phyloP scores from a whole-genome alignment of 2,113 vertebrate genomes.

The Trichomycterus rosablanca region DNA sequence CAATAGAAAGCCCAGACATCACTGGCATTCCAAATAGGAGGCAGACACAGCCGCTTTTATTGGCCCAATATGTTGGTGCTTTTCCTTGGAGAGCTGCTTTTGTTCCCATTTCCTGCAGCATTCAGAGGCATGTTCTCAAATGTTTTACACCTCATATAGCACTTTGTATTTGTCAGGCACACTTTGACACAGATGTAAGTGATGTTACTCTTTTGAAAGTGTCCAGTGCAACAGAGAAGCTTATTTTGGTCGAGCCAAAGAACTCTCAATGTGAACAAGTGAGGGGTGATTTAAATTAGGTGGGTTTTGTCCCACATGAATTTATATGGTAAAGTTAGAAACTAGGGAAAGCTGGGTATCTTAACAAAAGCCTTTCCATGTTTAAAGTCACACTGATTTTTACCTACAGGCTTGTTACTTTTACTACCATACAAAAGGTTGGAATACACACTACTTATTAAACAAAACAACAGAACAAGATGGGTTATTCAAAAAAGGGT shows the following conservation, averaged over 20 bases:
- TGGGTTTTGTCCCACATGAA: background rate
- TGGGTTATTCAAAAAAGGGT: too few relatives aligned
- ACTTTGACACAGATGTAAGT: conserved; percentile 44
- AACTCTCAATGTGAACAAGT: background rate
- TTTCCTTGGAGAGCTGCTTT: conserved; percentile 36
- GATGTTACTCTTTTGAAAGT: conserved; percentile 31
- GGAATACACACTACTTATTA: too few relatives aligned
- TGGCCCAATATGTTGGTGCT: conserved; percentile 44
- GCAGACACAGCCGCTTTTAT: conserved; percentile 37
- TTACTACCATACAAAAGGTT: too few relatives aligned
- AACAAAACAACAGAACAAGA: too few relatives aligned
- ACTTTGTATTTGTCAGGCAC: conserved; percentile 42
- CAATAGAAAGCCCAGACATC: conserved; percentile 32
- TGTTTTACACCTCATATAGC: conserved; percentile 45
- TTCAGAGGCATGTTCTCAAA: conserved; percentile 46
- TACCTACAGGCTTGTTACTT: too few relatives aligned
- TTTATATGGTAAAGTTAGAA: too few relatives aligned
- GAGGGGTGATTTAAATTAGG: background rate
- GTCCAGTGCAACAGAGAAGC: conserved; percentile 18
- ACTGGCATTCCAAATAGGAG: conserved; percentile 38
- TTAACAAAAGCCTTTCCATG: too few relatives aligned
- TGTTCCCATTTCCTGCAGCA: conserved; percentile 38
- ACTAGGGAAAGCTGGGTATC: too few relatives aligned
- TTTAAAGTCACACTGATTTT: too few relatives aligned
- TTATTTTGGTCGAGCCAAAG: conserved; percentile 18